Evolutionary conservation across 2,113 vertebrate genomes (phyloP).

Genomic region (Clupea harengus): DNA sequence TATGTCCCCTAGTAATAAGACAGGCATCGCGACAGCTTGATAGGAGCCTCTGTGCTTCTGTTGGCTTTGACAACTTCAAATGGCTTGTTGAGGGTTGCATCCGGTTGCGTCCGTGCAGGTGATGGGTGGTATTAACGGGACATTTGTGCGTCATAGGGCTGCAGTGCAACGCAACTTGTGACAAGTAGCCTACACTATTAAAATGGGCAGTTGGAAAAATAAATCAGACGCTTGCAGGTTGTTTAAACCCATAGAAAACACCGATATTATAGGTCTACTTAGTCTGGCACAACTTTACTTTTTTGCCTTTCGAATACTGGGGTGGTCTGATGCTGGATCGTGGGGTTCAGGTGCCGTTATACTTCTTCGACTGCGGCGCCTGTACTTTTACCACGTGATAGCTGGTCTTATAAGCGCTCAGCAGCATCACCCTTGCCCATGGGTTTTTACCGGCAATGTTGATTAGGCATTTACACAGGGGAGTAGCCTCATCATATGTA

Average conservation of each 20-base stretch:
- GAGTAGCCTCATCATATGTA: neutral
- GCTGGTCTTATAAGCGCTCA: neutral
- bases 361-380: no score
- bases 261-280: no score
- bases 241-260: neutral
- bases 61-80: neutral
- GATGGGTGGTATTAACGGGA: neutral
- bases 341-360: no score
- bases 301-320: neutral
- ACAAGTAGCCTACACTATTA: no score
- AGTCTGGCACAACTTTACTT: no score
- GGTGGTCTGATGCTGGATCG: neutral
- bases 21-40: conserved; percentile 71
- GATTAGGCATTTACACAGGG: neutral
- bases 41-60: neutral
- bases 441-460: neutral
- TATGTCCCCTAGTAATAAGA: conserved; percentile 82
- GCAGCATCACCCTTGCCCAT: neutral
- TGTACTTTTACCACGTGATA: neutral
- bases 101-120: neutral
- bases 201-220: neutral
- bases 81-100: neutral
- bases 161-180: neutral
- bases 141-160: neutral
- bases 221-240: neutral